These are phyloP conservation scores for Melanostoma mellinum DNA, from an alignment of 2,888 invertebrate species.

Conservation along the genomic window DNA sequence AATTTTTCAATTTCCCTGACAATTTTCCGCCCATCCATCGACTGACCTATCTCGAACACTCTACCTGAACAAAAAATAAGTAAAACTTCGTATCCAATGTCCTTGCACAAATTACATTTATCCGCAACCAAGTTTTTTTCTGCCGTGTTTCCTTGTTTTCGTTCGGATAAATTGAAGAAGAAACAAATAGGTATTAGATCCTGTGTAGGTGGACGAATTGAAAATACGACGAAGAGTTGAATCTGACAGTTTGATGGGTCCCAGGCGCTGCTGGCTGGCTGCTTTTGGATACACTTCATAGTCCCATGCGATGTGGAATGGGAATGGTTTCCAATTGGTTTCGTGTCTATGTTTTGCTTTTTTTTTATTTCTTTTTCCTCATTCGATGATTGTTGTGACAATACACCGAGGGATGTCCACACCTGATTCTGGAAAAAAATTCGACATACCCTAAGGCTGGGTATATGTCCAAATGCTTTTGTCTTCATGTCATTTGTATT, in stretches of 20 bases:
- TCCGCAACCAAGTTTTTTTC: conserved; percentile 26
- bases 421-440: neutral
- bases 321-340: conserved; percentile 61
- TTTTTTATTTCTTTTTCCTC: neutral
- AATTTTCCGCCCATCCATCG: conserved; percentile 44
- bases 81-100: conserved; percentile 37
- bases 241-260: conserved; percentile 68
- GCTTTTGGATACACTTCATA: conserved; percentile 11
- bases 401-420: conserved; percentile 49
- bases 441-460: conserved; percentile 7
- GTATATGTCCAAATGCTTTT: neutral
- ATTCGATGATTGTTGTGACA: conserved; percentile 63
- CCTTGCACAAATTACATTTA: conserved; percentile 65
- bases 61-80: conserved; percentile 30
- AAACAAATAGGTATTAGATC: conserved; percentile 49
- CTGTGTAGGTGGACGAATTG: conserved; percentile 57
- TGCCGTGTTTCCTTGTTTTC: conserved; percentile 33
- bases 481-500: conserved; percentile 4
- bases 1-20: conserved; percentile 49
- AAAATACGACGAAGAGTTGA: conserved; percentile 64
- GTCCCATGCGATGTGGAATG: conserved; percentile 13
- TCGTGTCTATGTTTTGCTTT: neutral
- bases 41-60: conserved; percentile 39
- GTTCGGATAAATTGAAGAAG: conserved; percentile 3
- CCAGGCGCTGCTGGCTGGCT: conserved; percentile 27